Evolutionary conservation across 2,888 invertebrate species (phyloP).

Genomic region (Ochlodes sylvanus): DNA sequence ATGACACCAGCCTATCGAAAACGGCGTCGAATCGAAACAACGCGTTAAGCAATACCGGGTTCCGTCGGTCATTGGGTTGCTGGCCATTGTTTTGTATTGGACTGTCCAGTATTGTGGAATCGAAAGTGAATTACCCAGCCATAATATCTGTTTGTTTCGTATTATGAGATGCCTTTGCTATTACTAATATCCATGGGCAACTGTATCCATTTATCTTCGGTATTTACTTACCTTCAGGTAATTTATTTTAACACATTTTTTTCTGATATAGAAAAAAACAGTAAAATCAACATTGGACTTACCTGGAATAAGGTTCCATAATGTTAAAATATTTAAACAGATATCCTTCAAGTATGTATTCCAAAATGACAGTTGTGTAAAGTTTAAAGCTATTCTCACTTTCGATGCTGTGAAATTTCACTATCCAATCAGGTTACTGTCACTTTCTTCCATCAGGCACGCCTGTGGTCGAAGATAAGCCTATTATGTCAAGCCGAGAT

Average conservation of each 20-base stretch:
- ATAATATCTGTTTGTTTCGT: no score
- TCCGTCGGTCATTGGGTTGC: background rate
- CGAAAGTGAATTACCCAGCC: background rate
- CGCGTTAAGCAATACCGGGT: background rate
- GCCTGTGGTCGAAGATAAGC: background rate
- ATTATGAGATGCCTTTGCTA: no score
- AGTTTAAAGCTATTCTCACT: background rate
- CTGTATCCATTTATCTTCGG: no score
- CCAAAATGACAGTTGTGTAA: background rate
- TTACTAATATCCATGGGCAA: no score
- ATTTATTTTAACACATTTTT: no score
- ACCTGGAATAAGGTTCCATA: no score
- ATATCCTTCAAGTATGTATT: background rate
- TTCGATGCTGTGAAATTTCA: background rate
- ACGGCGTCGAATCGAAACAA: background rate
- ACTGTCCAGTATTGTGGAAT: background rate
- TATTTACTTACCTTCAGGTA: no score
- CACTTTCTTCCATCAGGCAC: background rate
- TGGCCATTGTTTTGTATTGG: background rate
- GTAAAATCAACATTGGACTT: no score
- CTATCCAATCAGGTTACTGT: conserved; percentile 7
- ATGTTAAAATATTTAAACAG: no score
- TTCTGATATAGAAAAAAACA: no score
- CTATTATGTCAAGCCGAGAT: background rate
- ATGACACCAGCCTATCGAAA: background rate